Percentiles rank a stretch among this genome's conserved stretches.
Conservation (phyloP, 2,797 vertebrate genomes). For the Bradypodion pumilum region DNA sequence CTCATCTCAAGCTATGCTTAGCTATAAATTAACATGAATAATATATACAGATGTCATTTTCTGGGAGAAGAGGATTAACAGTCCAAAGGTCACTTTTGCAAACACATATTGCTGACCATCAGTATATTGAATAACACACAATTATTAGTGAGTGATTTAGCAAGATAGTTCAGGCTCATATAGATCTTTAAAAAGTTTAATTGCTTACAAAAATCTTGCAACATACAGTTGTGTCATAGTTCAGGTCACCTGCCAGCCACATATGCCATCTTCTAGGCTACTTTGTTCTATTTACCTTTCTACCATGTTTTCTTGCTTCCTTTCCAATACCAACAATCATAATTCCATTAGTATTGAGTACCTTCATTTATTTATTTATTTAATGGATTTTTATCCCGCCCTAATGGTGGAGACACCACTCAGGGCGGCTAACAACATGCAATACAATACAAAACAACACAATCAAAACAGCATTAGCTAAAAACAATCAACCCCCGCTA, state of each 20-base stretch:
- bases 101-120: background rate
- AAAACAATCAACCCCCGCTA: no score
- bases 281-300: background rate
- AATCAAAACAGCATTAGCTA: no score
- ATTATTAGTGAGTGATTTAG: background rate
- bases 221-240: background rate
- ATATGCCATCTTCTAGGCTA: background rate
- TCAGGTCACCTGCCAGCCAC: background rate
- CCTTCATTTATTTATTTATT: background rate
- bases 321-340: background rate
- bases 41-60: background rate
- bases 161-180: background rate
- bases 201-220: background rate
- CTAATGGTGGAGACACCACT: no score
- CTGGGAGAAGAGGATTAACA: background rate
- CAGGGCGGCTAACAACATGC: no score
- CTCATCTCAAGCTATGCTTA: background rate
- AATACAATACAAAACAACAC: no score
- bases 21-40: constrained; percentile 18
- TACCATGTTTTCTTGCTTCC: background rate
- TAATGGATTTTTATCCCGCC: no score
- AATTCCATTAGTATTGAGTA: background rate
- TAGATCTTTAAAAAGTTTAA: no score
- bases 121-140: background rate
- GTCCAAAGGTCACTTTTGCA: background rate